phyloP scores from a whole-genome alignment of 2,113 vertebrate genomes.

The Aldabrachelys gigantea region DNA sequence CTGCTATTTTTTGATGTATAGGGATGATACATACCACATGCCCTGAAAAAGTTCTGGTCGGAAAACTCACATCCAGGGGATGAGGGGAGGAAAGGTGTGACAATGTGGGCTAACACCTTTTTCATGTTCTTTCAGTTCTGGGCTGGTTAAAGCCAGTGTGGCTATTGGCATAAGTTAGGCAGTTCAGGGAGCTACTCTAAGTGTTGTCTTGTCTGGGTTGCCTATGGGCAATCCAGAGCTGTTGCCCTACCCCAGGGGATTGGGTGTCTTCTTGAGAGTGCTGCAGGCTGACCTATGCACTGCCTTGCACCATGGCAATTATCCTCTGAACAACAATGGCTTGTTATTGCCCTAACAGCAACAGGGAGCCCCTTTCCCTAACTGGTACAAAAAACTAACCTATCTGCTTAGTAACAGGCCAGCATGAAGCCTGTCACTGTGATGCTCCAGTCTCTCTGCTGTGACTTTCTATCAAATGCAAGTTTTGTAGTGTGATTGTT shows the following conservation, averaged over 20 bases:
- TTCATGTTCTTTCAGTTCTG: background rate
- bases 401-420: background rate
- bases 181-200: no score
- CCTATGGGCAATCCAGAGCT: background rate
- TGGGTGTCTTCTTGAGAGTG: no score
- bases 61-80: background rate
- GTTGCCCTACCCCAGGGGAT: no score
- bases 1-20: background rate
- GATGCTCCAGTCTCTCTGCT: no score
- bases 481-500: background rate
- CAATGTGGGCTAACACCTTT: background rate
- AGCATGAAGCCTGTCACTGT: background rate
- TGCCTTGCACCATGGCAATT: no score
- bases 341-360: no score
- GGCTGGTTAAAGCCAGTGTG: no score
- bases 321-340: no score
- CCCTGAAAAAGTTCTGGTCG: no score
- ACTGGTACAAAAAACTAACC: background rate
- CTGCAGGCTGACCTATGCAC: no score
- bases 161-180: no score
- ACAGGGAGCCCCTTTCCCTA: background rate
- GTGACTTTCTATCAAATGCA: no score
- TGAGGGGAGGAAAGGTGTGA: background rate
- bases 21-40: background rate
- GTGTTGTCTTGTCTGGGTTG: background rate